These are phyloP conservation scores for Odocoileus hemionus DNA, from an alignment of 2,113 vertebrate genomes.

Conservation along the genomic window DNA sequence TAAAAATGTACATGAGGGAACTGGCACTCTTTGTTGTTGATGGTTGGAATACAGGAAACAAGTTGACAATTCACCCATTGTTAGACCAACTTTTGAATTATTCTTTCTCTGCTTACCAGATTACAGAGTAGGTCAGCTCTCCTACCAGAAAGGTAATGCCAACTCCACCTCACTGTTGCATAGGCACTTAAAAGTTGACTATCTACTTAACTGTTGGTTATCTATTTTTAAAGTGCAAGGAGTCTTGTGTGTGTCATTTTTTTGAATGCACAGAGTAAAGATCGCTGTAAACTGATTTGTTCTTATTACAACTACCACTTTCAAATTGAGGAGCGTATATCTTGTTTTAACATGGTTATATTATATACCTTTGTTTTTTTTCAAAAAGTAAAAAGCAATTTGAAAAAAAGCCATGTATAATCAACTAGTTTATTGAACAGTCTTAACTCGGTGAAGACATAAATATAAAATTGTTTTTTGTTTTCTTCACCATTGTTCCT, in stretches of 20 bases:
- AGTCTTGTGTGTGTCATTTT: not conserved
- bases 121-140: not conserved
- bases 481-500: not conserved
- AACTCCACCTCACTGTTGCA: not conserved
- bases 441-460: not conserved
- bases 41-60: not conserved
- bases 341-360: not conserved
- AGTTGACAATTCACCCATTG: not conserved
- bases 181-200: not conserved
- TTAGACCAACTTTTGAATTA: not conserved
- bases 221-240: slow-evolving; percentile 14
- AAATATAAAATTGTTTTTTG: not conserved
- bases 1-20: not conserved
- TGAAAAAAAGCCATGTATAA: not conserved
- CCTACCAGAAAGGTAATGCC: not conserved
- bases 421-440: not conserved
- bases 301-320: not conserved
- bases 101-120: slow-evolving; percentile 19
- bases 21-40: not conserved
- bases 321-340: not conserved
- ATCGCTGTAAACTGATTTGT: not conserved
- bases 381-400: not conserved
- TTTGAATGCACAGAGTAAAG: not conserved
- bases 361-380: not conserved
- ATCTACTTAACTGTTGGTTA: not conserved